These are phyloP conservation scores for Labia minor DNA, from an alignment of 2,888 invertebrate genomes.

Conservation along the genomic window DNA sequence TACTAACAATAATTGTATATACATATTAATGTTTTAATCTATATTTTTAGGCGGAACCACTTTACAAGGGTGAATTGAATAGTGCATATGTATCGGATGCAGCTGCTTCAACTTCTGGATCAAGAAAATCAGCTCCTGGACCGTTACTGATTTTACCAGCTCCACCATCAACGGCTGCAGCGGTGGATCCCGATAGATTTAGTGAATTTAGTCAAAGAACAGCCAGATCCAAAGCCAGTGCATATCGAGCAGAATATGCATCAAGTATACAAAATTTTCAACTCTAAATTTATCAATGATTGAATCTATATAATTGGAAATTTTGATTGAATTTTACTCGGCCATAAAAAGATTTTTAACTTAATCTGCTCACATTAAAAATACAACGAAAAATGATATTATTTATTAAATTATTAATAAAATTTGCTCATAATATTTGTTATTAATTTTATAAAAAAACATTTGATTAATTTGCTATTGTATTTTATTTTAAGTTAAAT, in stretches of 20 bases:
- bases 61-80: slow-evolving; percentile 67
- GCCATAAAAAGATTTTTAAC: too few relatives aligned
- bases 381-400: too few relatives aligned
- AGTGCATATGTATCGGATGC: slow-evolving; percentile 78
- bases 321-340: too few relatives aligned
- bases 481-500: too few relatives aligned
- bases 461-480: too few relatives aligned
- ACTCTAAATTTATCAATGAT: too few relatives aligned
- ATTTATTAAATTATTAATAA: too few relatives aligned
- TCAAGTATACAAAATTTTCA: slow-evolving; percentile 62
- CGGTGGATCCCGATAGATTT: slow-evolving; percentile 58
- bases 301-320: too few relatives aligned
- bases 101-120: slow-evolving; percentile 65
- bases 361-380: too few relatives aligned
- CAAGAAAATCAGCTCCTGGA: slow-evolving; percentile 76
- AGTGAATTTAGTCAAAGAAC: slow-evolving; percentile 70
- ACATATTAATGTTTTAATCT: slow-evolving; percentile 13
- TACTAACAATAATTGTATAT: too few relatives aligned
- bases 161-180: slow-evolving; percentile 43
- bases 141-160: slow-evolving; percentile 75
- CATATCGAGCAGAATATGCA: slow-evolving; percentile 46
- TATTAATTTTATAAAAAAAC: too few relatives aligned
- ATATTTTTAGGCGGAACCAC: slow-evolving; percentile 28
- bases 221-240: slow-evolving; percentile 48
- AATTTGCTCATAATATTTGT: too few relatives aligned